phyloP scores from a whole-genome alignment of 2,113 vertebrate species.

The Actenoides lindsayi region DNA sequence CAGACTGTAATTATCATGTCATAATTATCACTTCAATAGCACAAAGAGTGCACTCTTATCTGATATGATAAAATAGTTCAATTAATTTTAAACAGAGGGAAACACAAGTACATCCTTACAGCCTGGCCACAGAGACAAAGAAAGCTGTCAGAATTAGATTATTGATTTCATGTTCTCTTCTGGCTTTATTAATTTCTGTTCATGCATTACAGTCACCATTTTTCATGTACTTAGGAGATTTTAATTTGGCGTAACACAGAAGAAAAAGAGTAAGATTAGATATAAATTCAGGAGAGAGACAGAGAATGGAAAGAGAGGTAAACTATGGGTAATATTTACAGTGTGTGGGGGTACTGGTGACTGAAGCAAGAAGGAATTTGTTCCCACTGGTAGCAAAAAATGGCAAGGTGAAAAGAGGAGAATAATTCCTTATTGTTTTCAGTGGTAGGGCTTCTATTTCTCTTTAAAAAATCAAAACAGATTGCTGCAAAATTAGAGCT shows the following conservation, averaged over 20 bases:
- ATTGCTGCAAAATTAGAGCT: neutral
- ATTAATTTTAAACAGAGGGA: conserved; percentile 70
- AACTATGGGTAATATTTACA: neutral
- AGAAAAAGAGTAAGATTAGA: neutral
- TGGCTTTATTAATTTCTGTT: conserved; percentile 60
- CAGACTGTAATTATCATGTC: conserved; percentile 66
- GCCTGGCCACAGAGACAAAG: conserved; percentile 58
- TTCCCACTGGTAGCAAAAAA: neutral
- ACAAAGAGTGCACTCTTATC: conserved; percentile 59
- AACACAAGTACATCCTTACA: conserved; percentile 48
- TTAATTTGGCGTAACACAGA: neutral
- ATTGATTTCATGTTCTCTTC: conserved; percentile 59
- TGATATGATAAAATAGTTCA: conserved; percentile 71
- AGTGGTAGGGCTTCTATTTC: neutral
- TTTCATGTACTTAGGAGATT: conserved; percentile 32
- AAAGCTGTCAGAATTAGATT: conserved; percentile 55
- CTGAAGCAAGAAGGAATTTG: neutral
- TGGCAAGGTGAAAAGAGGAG: neutral
- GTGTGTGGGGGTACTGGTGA: neutral
- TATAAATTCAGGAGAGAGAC: neutral
- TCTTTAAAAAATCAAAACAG: neutral
- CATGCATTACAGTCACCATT: conserved; percentile 38
- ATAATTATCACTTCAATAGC: conserved; percentile 68
- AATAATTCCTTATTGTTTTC: neutral
- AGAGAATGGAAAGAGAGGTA: neutral